A percentile compares a stretch with the other conserved stretches of the same genome.
These are phyloP conservation scores for Galago senegalensis DNA, from an alignment of 2,797 vertebrate species.

Conservation along the genomic window DNA sequence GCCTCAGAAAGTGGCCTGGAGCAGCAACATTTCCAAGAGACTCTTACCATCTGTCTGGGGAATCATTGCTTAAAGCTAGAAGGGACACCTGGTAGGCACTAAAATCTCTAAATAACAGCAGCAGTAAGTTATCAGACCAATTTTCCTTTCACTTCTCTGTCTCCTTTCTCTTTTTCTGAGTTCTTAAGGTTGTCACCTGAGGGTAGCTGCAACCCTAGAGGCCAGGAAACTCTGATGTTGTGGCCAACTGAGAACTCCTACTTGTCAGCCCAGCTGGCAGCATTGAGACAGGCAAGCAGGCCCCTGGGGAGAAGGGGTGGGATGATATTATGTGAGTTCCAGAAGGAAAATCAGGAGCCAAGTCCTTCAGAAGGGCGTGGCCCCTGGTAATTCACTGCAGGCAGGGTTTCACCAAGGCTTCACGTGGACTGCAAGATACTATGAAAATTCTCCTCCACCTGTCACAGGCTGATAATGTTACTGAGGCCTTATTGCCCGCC, in stretches of 20 bases:
- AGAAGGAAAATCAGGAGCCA: neutral
- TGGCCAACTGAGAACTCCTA: neutral
- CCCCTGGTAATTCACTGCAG: neutral
- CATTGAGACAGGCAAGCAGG: neutral
- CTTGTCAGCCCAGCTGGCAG: neutral
- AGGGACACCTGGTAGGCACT: neutral
- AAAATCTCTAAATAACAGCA: neutral
- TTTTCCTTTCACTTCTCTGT: neutral
- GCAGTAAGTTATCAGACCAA: neutral
- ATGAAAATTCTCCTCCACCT: neutral
- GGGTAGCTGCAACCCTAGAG: slow-evolving; percentile 19
- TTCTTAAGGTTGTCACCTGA: neutral
- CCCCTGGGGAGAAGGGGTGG: neutral
- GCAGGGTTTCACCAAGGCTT: neutral
- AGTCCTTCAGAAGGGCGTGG: neutral
- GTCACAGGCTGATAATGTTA: neutral
- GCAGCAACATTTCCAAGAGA: neutral
- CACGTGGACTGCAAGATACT: neutral
- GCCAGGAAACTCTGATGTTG: neutral
- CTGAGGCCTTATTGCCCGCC: neutral
- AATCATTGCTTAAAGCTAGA: neutral
- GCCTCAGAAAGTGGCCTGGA: neutral
- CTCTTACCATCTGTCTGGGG: neutral
- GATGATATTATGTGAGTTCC: neutral
- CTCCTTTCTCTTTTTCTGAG: neutral